Evolutionary conservation across 2,797 vertebrate genomes (phyloP).

Genomic region (Xiphophorus birchmanni): DNA sequence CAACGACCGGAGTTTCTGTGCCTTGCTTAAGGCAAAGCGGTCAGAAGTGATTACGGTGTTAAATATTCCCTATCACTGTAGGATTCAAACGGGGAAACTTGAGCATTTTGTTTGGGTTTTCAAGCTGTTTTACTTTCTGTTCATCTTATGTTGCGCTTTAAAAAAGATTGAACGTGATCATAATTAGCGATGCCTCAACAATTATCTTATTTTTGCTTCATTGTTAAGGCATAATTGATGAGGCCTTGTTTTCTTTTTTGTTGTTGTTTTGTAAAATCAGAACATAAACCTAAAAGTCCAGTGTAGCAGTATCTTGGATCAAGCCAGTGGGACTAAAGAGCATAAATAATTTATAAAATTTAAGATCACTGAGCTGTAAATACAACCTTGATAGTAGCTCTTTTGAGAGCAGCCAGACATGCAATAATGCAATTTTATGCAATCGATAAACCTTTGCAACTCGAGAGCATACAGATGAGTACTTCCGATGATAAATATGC

Average conservation of each 20-base stretch:
- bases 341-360: background rate
- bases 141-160: background rate
- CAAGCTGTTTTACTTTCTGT: background rate
- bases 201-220: background rate
- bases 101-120: conserved; percentile 1
- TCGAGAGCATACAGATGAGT: background rate
- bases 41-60: conserved; percentile 7
- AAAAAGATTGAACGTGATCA: background rate
- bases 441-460: background rate
- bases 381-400: background rate
- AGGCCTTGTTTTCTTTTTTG: background rate
- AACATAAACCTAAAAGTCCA: background rate
- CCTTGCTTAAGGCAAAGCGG: conserved; percentile 13
- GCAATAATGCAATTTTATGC: background rate
- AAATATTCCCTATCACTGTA: conserved; percentile 6
- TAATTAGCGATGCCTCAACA: background rate
- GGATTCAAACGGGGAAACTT: conserved; percentile 20
- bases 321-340: background rate
- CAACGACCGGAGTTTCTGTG: conserved; percentile 27
- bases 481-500: background rate
- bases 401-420: background rate
- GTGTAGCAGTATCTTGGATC: background rate
- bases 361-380: background rate
- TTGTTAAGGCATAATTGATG: background rate
- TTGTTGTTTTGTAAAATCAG: background rate